A percentile compares a stretch with the other conserved stretches of the same genome.
Evolutionary conservation across 2,888 invertebrate species (phyloP).

Genomic region (Caenorhabditis sinica): DNA sequence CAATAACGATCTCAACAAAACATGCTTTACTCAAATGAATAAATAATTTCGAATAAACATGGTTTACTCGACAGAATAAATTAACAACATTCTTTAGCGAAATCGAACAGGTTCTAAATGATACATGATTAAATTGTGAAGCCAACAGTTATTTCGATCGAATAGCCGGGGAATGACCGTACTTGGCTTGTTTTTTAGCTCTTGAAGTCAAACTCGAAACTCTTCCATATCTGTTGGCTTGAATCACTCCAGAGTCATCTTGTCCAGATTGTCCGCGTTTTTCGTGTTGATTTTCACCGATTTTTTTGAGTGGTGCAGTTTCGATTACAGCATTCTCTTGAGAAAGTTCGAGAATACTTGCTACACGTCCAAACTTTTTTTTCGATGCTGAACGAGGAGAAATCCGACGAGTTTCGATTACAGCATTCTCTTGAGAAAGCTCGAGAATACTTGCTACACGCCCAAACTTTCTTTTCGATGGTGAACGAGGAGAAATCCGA

Average conservation of each 20-base stretch:
- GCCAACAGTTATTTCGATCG: neutral
- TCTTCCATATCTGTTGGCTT: neutral
- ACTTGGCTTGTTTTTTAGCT: neutral
- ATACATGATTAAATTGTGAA: neutral
- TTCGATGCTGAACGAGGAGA: too few species aligned
- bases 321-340: too few species aligned
- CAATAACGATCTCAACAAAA: neutral
- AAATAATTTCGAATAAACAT: neutral
- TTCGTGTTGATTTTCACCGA: too few species aligned
- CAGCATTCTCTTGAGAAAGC: too few species aligned
- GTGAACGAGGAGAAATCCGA: too few species aligned
- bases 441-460: too few species aligned
- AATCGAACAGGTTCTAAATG: conserved; percentile 21
- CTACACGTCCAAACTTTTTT: too few species aligned
- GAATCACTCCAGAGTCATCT: neutral
- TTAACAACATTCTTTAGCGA: neutral
- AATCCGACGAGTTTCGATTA: too few species aligned
- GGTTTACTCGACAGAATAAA: neutral
- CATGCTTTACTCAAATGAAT: conserved; percentile 4
- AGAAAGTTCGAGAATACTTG: too few species aligned
- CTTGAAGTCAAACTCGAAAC: neutral
- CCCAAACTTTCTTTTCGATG: too few species aligned
- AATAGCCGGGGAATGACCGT: neutral
- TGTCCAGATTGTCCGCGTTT: neutral
- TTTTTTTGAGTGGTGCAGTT: too few species aligned